These are phyloP conservation scores for Agrypnia vestita DNA, from an alignment of 1,140 invertebrate species.

Conservation along the genomic window DNA sequence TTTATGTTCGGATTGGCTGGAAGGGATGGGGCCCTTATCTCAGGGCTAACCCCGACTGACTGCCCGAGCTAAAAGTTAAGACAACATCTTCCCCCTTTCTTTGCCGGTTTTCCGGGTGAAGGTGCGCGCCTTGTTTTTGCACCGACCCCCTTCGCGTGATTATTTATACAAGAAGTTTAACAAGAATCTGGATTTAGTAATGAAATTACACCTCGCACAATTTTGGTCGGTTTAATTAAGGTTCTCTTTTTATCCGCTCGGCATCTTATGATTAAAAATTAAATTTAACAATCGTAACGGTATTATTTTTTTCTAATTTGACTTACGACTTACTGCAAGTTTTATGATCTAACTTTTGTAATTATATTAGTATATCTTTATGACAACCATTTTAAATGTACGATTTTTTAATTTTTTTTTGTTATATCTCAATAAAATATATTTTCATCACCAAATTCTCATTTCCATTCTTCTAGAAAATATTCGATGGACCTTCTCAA, in stretches of 20 bases:
- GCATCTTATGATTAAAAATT: too few species aligned
- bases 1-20: conserved; percentile 53
- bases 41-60: conserved; percentile 50
- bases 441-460: too few species aligned
- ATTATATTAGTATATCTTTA: too few species aligned
- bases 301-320: too few species aligned
- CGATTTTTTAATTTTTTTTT: too few species aligned
- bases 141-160: conserved; percentile 21
- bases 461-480: too few species aligned
- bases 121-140: conserved; percentile 37
- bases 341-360: too few species aligned
- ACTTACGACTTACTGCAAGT: too few species aligned
- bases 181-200: conserved; percentile 27
- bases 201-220: conserved; percentile 25
- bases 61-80: conserved; percentile 59
- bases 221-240: background rate
- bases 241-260: background rate
- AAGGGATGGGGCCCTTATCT: conserved; percentile 55
- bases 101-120: conserved; percentile 34
- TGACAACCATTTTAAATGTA: too few species aligned
- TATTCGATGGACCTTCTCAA: too few species aligned
- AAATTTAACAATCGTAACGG: too few species aligned
- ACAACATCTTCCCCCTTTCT: conserved; percentile 48
- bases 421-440: too few species aligned
- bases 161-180: conserved; percentile 38